Base-by-base conservation (phyloP, 2,888 invertebrate species). In the Leptopilina syphax region DNA sequence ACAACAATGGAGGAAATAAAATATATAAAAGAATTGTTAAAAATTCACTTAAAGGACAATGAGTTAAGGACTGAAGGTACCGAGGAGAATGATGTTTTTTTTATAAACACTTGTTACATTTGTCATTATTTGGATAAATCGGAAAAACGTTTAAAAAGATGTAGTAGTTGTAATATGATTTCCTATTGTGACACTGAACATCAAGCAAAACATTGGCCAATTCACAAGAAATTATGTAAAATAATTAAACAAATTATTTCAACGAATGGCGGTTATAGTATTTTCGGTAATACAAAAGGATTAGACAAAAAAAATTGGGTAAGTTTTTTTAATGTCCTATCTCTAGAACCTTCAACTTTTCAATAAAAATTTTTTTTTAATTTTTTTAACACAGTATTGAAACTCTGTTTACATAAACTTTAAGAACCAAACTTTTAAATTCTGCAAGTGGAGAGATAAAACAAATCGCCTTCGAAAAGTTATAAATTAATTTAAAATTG, bases 141-240 rank as follows among this genome's bases (percentile, higher is more conserved):
- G 50, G 84, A 83, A 80, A 83, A 86, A 5, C 65, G 68, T 34
- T 84, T 92, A 65, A 91, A 88, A 83, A 86, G 86, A 83, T 92
- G 91, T 65, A 83, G 88, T 68, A 85, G 85, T 73, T 92, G 92
- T 81, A 87, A 86, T 79, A 88, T 90, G 88, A 91, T 92, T 73
- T 86, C 88, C n/a, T 92, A 92, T 79, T 92, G 91, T 77, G 82
- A 87, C 10, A 88, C 84, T n/a, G 85, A 89, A 24, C 92, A 92
- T 81, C 91, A 91, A 77, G 89, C 85, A 82, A 79, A 85, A 27
- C 90, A 92, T 79, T 92, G 91, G 90, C 83, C 84, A 7, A 84
- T 84, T 3, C 92, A 92, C 83, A 90, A 88, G 81, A 81, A 86
- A 57, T 81, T 91, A 27, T 92, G 91, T 78, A 86, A 85, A 44